Percentiles rank a stretch among this genome's conserved stretches.
phyloP scores from a whole-genome alignment of 2,113 vertebrate genomes.

The Zingel zingel region DNA sequence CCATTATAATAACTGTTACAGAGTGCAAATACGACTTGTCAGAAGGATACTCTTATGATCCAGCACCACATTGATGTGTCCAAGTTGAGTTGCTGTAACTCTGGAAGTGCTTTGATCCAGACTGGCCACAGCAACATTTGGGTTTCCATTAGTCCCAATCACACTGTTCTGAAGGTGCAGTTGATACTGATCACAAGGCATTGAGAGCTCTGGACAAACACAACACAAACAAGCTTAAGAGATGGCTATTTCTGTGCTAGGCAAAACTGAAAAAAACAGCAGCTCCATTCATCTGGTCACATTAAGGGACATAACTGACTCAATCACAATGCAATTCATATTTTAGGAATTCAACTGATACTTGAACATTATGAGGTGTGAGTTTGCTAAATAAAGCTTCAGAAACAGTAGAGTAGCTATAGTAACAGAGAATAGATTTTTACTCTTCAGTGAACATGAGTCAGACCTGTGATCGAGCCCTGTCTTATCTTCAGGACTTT shows the following conservation, averaged over 20 bases:
- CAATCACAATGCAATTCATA: not conserved
- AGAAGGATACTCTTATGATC: constrained; percentile 87
- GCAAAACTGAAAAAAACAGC: not conserved
- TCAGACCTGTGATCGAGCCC: constrained; percentile 92
- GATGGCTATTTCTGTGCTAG: not conserved
- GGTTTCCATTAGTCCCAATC: constrained; percentile 76
- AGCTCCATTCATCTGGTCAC: constrained; percentile 12
- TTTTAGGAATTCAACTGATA: not conserved
- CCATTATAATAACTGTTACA: not conserved
- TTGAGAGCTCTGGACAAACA: constrained; percentile 85
- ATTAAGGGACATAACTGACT: not conserved
- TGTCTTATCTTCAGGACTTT: constrained; percentile 95
- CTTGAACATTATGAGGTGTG: not conserved
- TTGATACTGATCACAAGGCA: constrained; percentile 95
- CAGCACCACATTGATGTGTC: constrained; percentile 84
- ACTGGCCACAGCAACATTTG: constrained; percentile 79
- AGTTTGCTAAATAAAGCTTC: not conserved
- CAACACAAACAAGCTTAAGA: not conserved
- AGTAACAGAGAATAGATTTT: not conserved
- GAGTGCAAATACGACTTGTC: not conserved
- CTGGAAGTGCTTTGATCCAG: constrained; percentile 86
- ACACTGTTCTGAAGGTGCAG: constrained; percentile 91
- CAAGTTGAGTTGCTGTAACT: constrained; percentile 78
- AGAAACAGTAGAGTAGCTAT: not conserved
- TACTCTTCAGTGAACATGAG: not conserved